Conservation (phyloP, 2,888 invertebrate species). For the Podabrus alpinus region DNA sequence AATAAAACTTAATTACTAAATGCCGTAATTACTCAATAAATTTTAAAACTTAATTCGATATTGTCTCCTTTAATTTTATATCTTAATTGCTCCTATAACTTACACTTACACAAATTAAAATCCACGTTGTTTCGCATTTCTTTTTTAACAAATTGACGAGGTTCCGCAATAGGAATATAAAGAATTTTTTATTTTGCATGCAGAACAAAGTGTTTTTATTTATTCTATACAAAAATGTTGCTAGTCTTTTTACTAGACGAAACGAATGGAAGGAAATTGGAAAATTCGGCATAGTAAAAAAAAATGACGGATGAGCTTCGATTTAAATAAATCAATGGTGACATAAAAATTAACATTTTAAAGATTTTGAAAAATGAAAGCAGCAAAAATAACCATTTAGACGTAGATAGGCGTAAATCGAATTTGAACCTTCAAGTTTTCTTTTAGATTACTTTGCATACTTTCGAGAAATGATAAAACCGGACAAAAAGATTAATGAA, state of each 20-base stretch:
- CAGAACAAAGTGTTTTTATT: background rate
- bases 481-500: background rate
- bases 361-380: background rate
- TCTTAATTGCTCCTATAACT: background rate
- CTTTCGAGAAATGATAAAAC: background rate
- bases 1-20: background rate
- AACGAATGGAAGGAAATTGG: background rate
- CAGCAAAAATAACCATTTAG: too few species aligned
- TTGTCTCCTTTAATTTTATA: background rate
- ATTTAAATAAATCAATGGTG: background rate
- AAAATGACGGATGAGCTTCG: background rate
- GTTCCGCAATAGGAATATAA: background rate
- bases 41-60: background rate
- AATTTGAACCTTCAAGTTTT: background rate
- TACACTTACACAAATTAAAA: background rate
- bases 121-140: background rate
- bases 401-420: background rate
- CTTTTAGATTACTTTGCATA: background rate
- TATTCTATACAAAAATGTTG: background rate
- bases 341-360: background rate
- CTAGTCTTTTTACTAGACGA: background rate
- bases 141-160: background rate
- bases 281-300: background rate
- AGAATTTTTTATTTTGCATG: background rate
- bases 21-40: background rate